A percentile compares a stretch with the other conserved stretches of the same genome.
phyloP scores from a whole-genome alignment of 2,797 vertebrate genomes.

The Sphenopsis melanotis region DNA sequence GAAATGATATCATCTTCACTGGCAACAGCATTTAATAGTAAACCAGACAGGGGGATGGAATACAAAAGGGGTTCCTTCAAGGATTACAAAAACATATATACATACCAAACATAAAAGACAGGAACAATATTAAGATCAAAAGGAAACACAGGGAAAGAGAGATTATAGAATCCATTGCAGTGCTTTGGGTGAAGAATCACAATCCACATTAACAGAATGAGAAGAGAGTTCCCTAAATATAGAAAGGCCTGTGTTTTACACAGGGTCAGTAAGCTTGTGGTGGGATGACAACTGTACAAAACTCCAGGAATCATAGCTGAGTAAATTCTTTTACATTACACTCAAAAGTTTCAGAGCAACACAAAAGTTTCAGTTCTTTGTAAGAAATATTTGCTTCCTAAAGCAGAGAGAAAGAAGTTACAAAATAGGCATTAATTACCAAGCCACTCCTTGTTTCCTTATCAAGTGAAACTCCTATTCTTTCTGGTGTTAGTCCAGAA shows the following conservation, averaged over 20 bases:
- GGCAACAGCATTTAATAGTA: constrained; percentile 51
- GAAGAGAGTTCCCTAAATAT: background rate
- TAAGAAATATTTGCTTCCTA: constrained; percentile 7
- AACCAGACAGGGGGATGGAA: constrained; percentile 7
- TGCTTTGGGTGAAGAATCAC: background rate
- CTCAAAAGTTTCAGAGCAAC: background rate
- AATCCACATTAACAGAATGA: background rate
- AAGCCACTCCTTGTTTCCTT: background rate
- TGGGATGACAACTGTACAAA: background rate
- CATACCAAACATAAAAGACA: constrained; percentile 25
- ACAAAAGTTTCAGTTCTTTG: background rate
- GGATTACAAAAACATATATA: constrained; percentile 57
- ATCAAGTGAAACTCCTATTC: background rate
- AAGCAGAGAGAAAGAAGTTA: background rate
- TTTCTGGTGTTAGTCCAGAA: background rate
- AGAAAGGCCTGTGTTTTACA: background rate
- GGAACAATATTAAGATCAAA: background rate
- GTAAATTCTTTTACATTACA: background rate
- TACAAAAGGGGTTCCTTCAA: constrained; percentile 40
- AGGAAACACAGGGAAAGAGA: background rate
- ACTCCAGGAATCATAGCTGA: background rate
- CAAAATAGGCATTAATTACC: background rate
- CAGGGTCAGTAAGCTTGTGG: background rate
- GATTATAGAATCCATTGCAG: background rate
- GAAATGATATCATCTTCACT: background rate